Evolutionary conservation across 2,797 vertebrate species (phyloP).

Genomic region (Gymnocypris eckloni): DNA sequence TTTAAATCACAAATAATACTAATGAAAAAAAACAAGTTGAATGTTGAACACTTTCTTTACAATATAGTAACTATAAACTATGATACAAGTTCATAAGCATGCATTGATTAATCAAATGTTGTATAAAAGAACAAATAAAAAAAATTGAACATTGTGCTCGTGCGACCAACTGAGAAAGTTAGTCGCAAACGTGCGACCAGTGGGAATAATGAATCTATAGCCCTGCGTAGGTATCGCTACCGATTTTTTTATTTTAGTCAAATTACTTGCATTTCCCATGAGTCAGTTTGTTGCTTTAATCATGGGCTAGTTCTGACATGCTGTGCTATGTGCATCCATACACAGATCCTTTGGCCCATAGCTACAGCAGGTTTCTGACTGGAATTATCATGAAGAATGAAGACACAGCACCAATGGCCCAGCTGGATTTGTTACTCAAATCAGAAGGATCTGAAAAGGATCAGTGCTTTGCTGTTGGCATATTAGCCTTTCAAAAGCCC

Average conservation of each 20-base stretch:
- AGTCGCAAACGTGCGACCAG: too few relatives aligned
- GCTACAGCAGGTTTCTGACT: slow-evolving; percentile 11
- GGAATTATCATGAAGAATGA: slow-evolving; percentile 33
- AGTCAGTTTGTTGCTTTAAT: slow-evolving; percentile 14
- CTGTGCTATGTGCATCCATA: background rate
- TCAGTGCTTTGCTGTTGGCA: slow-evolving; percentile 50
- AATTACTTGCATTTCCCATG: background rate
- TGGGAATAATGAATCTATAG: background rate
- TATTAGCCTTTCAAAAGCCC: slow-evolving; percentile 57
- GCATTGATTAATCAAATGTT: too few relatives aligned
- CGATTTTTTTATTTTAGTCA: background rate
- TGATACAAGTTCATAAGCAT: too few relatives aligned
- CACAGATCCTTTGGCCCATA: slow-evolving; percentile 27
- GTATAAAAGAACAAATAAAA: too few relatives aligned
- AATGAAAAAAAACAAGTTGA: too few relatives aligned
- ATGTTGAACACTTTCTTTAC: too few relatives aligned
- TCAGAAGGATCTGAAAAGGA: slow-evolving; percentile 54
- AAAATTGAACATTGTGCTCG: too few relatives aligned
- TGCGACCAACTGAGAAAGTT: too few relatives aligned
- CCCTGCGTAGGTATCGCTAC: background rate
- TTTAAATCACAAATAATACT: too few relatives aligned
- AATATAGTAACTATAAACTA: too few relatives aligned
- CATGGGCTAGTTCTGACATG: slow-evolving; percentile 3
- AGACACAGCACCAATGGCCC: slow-evolving; percentile 32
- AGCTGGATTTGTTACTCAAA: slow-evolving; percentile 58